phyloP scores from a whole-genome alignment of 1,140 invertebrate genomes.

The Calliphora vicina region DNA sequence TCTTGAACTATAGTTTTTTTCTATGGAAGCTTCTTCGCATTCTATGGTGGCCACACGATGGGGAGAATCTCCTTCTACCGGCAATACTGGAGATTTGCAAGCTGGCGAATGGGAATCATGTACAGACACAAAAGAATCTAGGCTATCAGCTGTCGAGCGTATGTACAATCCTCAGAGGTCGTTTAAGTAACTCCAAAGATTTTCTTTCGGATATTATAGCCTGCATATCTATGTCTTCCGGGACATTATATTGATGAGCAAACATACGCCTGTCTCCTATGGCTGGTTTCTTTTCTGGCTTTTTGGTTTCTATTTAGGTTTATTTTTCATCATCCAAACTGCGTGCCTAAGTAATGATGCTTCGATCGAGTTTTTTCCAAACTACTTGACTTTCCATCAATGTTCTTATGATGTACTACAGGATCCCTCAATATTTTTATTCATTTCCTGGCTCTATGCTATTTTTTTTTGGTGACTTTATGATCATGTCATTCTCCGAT shows the following conservation, averaged over 20 bases:
- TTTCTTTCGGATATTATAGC: constrained; percentile 69
- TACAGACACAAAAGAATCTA: constrained; percentile 65
- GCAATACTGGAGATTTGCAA: constrained; percentile 53
- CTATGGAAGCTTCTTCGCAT: constrained; percentile 59
- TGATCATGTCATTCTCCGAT: constrained; percentile 66
- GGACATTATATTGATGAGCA: constrained; percentile 57
- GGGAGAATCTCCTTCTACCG: constrained; percentile 45
- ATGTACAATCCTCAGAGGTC: constrained; percentile 56
- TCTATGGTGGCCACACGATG: constrained; percentile 61
- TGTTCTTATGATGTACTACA: constrained; percentile 68
- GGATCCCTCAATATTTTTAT: constrained; percentile 70
- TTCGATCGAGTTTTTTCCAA: constrained; percentile 65
- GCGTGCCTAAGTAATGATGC: constrained; percentile 65
- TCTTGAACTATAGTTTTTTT: constrained; percentile 56
- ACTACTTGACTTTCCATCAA: constrained; percentile 67
- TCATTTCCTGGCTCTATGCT: constrained; percentile 69
- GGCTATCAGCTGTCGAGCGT: constrained; percentile 69
- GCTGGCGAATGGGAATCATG: constrained; percentile 57
- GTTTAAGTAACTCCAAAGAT: constrained; percentile 65
- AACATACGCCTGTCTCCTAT: constrained; percentile 60
- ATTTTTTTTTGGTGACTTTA: constrained; percentile 70
- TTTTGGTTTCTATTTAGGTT: constrained; percentile 46
- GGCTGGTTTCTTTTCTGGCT: constrained; percentile 50
- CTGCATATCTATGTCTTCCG: constrained; percentile 68
- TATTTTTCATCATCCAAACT: constrained; percentile 66